A percentile compares a stretch with the other conserved stretches of the same genome.
phyloP scores from a whole-genome alignment of 2,888 invertebrate species.

The Drepana falcataria region DNA sequence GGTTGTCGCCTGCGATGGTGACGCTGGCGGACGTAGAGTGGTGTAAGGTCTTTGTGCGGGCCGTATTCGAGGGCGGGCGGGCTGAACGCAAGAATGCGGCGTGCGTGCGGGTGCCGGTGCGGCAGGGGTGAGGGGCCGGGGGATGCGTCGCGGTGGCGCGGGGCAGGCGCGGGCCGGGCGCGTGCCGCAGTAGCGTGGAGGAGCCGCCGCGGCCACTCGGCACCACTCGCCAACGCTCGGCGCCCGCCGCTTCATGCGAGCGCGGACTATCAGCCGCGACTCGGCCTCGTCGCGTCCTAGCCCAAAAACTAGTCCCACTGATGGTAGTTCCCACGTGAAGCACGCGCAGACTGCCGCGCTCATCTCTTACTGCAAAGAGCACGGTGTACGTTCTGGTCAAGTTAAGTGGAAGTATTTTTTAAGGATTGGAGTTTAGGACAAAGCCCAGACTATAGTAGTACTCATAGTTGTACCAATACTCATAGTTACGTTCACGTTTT shows the following conservation, averaged over 20 bases:
- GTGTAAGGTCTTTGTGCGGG: constrained; percentile 52
- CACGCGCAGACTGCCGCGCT: constrained; percentile 29
- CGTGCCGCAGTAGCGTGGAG: constrained; percentile 76
- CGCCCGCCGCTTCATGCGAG: constrained; percentile 43
- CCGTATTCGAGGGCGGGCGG: constrained; percentile 37
- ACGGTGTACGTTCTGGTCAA: constrained; percentile 24
- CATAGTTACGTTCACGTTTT: too few species aligned
- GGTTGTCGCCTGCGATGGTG: constrained; percentile 24
- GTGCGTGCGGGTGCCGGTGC: constrained; percentile 65
- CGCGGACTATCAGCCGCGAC: constrained; percentile 41
- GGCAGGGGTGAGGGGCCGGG: constrained; percentile 42
- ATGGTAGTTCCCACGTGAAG: constrained; percentile 51
- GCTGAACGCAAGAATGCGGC: constrained; percentile 70
- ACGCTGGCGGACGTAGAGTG: constrained; percentile 29
- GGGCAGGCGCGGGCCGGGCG: constrained; percentile 50
- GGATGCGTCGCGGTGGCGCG: constrained; percentile 52
- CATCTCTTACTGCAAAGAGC: constrained; percentile 26
- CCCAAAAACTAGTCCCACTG: constrained; percentile 32
- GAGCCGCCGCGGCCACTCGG: constrained; percentile 70
- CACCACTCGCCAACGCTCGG: constrained; percentile 42
- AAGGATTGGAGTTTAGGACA: constrained; percentile 22
- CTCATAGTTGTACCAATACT: constrained; percentile 16
- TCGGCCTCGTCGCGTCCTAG: constrained; percentile 38
- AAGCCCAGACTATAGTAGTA: constrained; percentile 14
- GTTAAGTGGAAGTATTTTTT: constrained; percentile 26